phyloP scores from a whole-genome alignment of 2,797 vertebrate genomes.

The Garrulus glandarius region DNA sequence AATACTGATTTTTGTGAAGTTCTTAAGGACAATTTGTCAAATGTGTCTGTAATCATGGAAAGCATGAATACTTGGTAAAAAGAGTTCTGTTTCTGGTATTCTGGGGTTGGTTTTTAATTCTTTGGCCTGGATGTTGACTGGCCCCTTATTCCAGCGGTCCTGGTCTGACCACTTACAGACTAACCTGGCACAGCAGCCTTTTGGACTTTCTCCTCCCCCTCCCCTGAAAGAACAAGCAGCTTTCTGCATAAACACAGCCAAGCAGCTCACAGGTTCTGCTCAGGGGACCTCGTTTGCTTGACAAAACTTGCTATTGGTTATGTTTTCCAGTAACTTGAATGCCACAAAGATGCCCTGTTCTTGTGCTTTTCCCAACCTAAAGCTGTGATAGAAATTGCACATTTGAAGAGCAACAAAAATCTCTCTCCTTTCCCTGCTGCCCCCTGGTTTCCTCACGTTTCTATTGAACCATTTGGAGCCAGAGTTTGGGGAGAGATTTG shows the following conservation, averaged over 20 bases:
- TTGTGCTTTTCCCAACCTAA: background rate
- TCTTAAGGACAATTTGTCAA: background rate
- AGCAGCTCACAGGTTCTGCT: background rate
- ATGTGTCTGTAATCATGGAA: background rate
- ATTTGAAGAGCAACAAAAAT: background rate
- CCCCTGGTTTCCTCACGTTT: background rate
- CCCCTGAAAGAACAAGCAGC: background rate
- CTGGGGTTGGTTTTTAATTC: background rate
- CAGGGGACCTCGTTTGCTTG: background rate
- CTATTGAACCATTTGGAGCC: background rate
- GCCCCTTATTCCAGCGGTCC: background rate
- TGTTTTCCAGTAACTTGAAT: background rate
- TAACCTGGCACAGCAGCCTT: background rate
- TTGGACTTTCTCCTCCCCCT: background rate
- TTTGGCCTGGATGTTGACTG: background rate
- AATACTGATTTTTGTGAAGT: background rate
- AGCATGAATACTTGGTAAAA: background rate
- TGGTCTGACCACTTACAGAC: background rate
- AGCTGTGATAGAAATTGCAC: background rate
- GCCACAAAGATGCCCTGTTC: background rate
- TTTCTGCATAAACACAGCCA: background rate
- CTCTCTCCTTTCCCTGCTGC: background rate
- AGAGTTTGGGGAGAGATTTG: background rate
- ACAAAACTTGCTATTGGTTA: background rate
- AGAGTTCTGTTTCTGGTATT: background rate